Conservation (phyloP, 1,140 invertebrate genomes). For the Trialeurodes vaporariorum region DNA sequence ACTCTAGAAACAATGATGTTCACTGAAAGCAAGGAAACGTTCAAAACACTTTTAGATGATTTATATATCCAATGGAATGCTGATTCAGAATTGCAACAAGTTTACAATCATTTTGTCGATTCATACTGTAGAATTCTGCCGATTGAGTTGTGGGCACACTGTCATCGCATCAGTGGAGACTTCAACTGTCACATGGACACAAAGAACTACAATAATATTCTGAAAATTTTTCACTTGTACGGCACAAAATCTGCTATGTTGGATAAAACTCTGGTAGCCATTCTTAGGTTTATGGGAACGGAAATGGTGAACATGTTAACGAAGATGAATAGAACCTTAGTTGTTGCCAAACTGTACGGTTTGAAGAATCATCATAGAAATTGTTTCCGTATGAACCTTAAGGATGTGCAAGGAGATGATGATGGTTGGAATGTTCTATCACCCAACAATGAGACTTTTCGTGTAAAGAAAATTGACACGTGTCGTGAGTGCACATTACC, state of each 20-base stretch:
- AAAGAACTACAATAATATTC: background rate
- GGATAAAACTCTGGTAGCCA: background rate
- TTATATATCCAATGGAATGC: background rate
- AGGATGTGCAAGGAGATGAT: background rate
- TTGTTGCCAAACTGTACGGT: background rate
- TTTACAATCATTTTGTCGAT: background rate
- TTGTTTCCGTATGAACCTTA: background rate
- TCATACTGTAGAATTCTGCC: background rate
- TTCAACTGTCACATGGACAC: background rate
- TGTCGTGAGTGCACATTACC: background rate
- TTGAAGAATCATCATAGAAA: background rate
- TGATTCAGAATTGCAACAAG: background rate
- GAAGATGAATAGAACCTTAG: background rate
- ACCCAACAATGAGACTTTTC: background rate
- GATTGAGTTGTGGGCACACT: background rate
- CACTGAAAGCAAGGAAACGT: background rate
- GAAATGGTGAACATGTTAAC: background rate
- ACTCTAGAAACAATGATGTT: background rate
- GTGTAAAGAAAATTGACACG: background rate
- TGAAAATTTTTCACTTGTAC: background rate
- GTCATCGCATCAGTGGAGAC: background rate
- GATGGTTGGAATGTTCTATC: background rate
- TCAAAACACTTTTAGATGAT: background rate
- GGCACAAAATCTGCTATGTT: background rate
- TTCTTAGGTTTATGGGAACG: background rate